Percentiles rank a stretch among this genome's conserved stretches.
Conservation (phyloP, 2,888 invertebrate species). For the Xylota segnis region DNA sequence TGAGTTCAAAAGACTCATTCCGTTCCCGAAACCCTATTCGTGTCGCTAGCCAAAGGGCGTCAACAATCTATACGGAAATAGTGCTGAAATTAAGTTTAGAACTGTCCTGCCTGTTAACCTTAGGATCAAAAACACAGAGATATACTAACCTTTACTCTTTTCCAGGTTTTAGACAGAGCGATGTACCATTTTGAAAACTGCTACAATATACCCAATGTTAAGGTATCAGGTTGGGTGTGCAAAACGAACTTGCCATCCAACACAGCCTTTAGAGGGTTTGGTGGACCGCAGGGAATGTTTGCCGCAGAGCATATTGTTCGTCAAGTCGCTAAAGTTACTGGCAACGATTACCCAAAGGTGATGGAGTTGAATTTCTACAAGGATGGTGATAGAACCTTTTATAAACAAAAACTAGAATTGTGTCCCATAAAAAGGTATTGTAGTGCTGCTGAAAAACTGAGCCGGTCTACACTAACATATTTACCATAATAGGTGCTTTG, state of each 20-base stretch:
- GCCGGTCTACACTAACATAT: no score
- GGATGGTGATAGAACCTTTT: constrained; percentile 92
- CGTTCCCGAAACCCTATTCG: no score
- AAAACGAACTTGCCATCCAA: constrained; percentile 96
- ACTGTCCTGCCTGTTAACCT: no score
- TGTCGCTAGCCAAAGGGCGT: no score
- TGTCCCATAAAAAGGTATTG: constrained; percentile 87
- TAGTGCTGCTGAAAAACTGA: not conserved
- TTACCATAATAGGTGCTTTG: constrained; percentile 88
- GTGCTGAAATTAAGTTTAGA: no score
- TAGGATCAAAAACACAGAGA: no score
- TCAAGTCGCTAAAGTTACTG: constrained; percentile 90
- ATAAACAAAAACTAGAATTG: constrained; percentile 89
- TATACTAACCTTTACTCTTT: not conserved
- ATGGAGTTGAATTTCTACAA: constrained; percentile 91
- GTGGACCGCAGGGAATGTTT: constrained; percentile 96
- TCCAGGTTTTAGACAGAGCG: constrained; percentile 91
- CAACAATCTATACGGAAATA: no score
- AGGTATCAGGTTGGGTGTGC: constrained; percentile 90
- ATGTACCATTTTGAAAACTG: constrained; percentile 94
- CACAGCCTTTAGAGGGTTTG: constrained; percentile 97
- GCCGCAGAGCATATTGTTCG: constrained; percentile 91
- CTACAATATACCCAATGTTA: constrained; percentile 91
- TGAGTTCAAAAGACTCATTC: no score
- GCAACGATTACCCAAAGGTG: constrained; percentile 88